Conservation (phyloP, 2,888 invertebrate species). For the Petrolisthes cinctipes region DNA sequence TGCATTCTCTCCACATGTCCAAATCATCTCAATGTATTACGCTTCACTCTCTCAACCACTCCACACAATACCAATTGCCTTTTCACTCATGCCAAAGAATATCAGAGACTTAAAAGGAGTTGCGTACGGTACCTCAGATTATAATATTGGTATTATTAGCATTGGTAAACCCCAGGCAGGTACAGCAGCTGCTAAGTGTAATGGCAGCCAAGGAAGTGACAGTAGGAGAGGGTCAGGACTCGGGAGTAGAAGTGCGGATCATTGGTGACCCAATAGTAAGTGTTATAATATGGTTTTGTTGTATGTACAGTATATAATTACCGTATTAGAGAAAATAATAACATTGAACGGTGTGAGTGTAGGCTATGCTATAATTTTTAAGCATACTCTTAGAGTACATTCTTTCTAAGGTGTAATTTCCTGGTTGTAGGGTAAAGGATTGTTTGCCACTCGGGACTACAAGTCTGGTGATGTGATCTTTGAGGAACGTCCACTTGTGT, state of each 20-base stretch:
- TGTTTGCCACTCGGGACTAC: slow-evolving; percentile 81
- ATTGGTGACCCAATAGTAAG: slow-evolving; percentile 41
- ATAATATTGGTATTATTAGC: too few relatives aligned
- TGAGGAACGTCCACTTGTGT: slow-evolving; percentile 88
- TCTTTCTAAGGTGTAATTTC: neutral
- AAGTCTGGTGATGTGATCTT: slow-evolving; percentile 83
- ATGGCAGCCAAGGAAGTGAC: slow-evolving; percentile 22
- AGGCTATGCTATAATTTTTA: neutral
- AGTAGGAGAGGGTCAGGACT: neutral
- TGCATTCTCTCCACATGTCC: too few relatives aligned
- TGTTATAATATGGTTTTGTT: neutral
- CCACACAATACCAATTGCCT: too few relatives aligned
- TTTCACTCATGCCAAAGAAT: too few relatives aligned
- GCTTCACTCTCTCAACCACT: too few relatives aligned
- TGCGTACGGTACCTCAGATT: too few relatives aligned
- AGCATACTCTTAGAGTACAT: neutral
- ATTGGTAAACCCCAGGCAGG: too few relatives aligned
- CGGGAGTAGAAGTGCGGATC: slow-evolving; percentile 28
- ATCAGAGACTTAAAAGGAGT: too few relatives aligned
- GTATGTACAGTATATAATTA: neutral
- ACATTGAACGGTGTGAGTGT: neutral
- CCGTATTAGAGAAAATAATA: neutral
- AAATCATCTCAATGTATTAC: too few relatives aligned
- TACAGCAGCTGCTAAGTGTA: neutral
- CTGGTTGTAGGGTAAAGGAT: slow-evolving; percentile 80